A percentile compares a stretch with the other conserved stretches of the same genome.
These are phyloP conservation scores for Epinephelus awoara DNA, from an alignment of 2,797 vertebrate genomes.

Conservation along the genomic window DNA sequence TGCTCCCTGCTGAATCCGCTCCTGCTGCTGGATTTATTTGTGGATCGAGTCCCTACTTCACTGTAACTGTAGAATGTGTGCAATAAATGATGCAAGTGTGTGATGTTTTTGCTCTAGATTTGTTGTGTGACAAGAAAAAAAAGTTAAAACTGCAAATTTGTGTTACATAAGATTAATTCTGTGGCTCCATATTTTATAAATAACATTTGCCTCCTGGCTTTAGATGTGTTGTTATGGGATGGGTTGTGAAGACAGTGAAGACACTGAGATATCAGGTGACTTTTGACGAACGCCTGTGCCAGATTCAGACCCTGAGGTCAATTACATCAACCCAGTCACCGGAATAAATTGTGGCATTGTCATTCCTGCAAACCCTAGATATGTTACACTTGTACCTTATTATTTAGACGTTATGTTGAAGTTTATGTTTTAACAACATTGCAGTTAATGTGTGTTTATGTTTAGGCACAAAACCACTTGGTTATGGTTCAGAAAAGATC, in stretches of 20 bases:
- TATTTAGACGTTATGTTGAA: no score
- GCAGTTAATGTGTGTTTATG: no score
- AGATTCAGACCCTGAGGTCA: neutral
- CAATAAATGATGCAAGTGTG: neutral
- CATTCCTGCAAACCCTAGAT: no score
- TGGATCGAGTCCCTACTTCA: slow-evolving; percentile 9
- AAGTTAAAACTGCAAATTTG: neutral
- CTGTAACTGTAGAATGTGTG: neutral
- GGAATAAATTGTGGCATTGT: no score
- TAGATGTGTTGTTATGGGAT: neutral
- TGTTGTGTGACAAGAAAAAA: neutral
- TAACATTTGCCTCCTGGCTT: neutral
- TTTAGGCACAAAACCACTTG: no score
- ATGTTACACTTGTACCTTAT: no score
- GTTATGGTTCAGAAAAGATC: no score
- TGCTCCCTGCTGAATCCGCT: neutral
- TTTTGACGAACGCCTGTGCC: neutral
- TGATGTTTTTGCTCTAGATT: slow-evolving; percentile 1
- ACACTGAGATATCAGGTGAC: slow-evolving; percentile 10
- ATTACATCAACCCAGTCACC: neutral
- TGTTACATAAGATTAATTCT: neutral
- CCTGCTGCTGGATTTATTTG: slow-evolving; percentile 19
- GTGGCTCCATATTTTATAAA: neutral
- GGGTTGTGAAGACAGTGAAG: neutral
- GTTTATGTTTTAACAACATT: no score